Evolutionary conservation across 2,113 vertebrate species (phyloP), one percentile per base, ranked within the genome.

Genomic region (Nycticorax nycticorax): DNA sequence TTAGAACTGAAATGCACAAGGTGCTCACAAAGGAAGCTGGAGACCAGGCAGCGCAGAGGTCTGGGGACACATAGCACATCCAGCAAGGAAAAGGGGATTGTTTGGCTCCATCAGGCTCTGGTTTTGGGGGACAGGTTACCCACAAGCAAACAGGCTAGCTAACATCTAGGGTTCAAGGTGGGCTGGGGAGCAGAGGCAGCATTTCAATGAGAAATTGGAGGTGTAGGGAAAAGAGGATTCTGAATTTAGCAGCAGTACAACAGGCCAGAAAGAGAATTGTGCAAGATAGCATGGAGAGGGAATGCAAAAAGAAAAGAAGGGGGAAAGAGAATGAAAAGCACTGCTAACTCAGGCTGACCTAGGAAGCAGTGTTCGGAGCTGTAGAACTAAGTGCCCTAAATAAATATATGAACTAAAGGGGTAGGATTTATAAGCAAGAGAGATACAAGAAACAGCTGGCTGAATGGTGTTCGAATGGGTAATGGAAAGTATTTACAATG

Each of bases 401-500:
- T 37, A 94, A 92, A 93, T 32, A 63, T 7, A 43, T 56, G 59
- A 86, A 69, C 22, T 59, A 64, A 71, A 64, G 67, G 57, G 16
- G 68, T 14, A 83, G 52, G 80, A 91, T 94, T 95, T 92, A 93
- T 35, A 89, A 92, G 82, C 78, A 80, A 66, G 81, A 89, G 63
- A 64, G 63, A 81, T 45, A 53, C 22, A 80, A 59, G 90, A 85
- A 92, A 71, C 85, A 96, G 82, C 92, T 80, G 92, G n/a, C 87
- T 84, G 82, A 73, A 9, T 11, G 75, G 78, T 48, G 63, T 83
- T 90, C 23, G 33, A 71, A 80, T 62, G 92, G 76, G 63, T 77
- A 96, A 88, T 83, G 85, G 74, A 48, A 74, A 92, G 73, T 67
- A 80, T 95, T 94, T 96, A 95, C 76, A 75, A 52, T 8, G 41